Evolutionary conservation across 2,113 vertebrate genomes (phyloP).

Genomic region (Empidonax traillii): DNA sequence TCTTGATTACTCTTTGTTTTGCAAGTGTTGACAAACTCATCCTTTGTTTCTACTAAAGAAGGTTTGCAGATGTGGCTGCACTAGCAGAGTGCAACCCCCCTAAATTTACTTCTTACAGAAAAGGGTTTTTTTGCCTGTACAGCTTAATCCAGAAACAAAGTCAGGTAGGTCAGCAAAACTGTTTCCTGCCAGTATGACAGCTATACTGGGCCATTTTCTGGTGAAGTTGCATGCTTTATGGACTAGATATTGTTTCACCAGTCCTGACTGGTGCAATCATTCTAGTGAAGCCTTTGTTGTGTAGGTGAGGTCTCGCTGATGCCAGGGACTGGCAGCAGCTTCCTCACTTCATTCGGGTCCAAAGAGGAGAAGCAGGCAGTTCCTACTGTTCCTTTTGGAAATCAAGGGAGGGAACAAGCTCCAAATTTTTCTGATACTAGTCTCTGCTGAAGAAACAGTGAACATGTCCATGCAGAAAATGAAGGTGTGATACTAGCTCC

Average conservation of each 20-base stretch:
- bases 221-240: background rate
- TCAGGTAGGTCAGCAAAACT: background rate
- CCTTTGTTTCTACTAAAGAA: background rate
- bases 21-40: background rate
- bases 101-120: background rate
- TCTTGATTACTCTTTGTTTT: background rate
- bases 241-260: background rate
- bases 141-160: background rate
- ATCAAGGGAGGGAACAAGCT: background rate
- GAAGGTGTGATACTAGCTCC: background rate
- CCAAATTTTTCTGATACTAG: background rate
- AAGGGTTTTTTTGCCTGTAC: background rate
- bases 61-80: background rate
- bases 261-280: rapidly evolving
- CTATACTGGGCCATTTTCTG: background rate
- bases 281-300: background rate
- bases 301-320: background rate
- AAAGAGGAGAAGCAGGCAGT: background rate
- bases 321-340: background rate
- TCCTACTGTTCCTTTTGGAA: background rate
- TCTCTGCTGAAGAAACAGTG: background rate
- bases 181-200: background rate
- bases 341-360: background rate
- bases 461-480: background rate
- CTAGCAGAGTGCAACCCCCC: background rate